Percentiles rank a stretch among this genome's conserved stretches.
These are phyloP conservation scores for Nebria ingens DNA, from an alignment of 1,140 invertebrate species.

Conservation along the genomic window DNA sequence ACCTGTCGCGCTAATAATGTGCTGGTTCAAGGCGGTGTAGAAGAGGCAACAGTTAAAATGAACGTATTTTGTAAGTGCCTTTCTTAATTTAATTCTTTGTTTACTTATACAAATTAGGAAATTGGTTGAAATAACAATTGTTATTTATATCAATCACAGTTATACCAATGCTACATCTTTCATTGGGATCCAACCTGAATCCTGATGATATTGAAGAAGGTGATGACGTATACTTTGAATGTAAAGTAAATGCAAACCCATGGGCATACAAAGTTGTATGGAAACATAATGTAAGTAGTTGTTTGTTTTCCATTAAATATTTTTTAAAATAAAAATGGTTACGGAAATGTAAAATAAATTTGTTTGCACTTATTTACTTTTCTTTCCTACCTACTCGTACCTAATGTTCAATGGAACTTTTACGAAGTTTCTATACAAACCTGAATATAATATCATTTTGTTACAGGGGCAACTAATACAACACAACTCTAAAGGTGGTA, in stretches of 20 bases:
- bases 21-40: constrained; percentile 54
- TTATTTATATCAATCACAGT: constrained; percentile 44
- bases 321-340: too few relatives aligned
- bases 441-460: constrained; percentile 14
- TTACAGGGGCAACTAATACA: constrained; percentile 66
- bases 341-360: too few relatives aligned
- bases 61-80: constrained; percentile 73
- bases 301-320: too few relatives aligned
- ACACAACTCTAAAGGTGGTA: constrained; percentile 66
- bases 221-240: constrained; percentile 84
- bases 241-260: constrained; percentile 76
- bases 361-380: too few relatives aligned
- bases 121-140: not conserved
- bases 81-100: constrained; percentile 10
- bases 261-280: constrained; percentile 78
- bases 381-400: too few relatives aligned
- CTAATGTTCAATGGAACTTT: too few relatives aligned
- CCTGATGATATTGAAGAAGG: constrained; percentile 81
- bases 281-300: constrained; percentile 90
- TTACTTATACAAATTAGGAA: too few relatives aligned
- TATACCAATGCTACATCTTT: constrained; percentile 59
- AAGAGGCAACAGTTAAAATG: constrained; percentile 67
- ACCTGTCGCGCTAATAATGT: constrained; percentile 74
- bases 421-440: too few relatives aligned
- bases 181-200: constrained; percentile 72